Percentiles rank a stretch among this genome's conserved stretches.
These are phyloP conservation scores for Protula sp. DNA, from an alignment of 2,888 invertebrate genomes.

Conservation along the genomic window DNA sequence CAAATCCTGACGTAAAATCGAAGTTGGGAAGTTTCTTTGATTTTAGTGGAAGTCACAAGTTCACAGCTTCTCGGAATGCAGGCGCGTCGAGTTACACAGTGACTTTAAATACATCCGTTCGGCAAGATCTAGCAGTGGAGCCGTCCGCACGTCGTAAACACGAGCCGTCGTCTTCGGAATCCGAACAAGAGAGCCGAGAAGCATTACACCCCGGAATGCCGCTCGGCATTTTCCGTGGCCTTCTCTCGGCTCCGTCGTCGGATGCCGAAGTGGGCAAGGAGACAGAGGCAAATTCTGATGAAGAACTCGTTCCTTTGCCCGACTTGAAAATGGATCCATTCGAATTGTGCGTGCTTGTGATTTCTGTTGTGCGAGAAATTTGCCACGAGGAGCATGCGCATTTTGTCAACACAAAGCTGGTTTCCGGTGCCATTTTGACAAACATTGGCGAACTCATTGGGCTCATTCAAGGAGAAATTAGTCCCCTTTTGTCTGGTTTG, in stretches of 20 bases:
- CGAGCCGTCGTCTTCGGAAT: no score
- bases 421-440: slow-evolving; percentile 27
- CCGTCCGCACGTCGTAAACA: no score
- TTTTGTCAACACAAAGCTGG: slow-evolving; percentile 3
- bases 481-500: background rate
- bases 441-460: slow-evolving; percentile 25
- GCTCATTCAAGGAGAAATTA: background rate
- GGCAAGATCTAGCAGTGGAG: no score
- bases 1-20: no score
- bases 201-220: no score
- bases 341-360: slow-evolving; percentile 17
- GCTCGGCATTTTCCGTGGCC: slow-evolving; percentile 2
- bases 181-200: no score
- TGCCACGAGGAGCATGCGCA: slow-evolving; percentile 14
- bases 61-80: no score
- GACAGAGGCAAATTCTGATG: background rate
- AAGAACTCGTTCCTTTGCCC: background rate
- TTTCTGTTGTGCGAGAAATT: slow-evolving; percentile 12
- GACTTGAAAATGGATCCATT: slow-evolving; percentile 5
- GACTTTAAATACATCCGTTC: no score
- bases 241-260: background rate
- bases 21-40: no score
- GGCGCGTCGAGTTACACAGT: no score
- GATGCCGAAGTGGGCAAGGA: background rate
- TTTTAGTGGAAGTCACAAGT: no score